Conservation (phyloP, 2,113 vertebrate species). For the Plestiodon gilberti region DNA sequence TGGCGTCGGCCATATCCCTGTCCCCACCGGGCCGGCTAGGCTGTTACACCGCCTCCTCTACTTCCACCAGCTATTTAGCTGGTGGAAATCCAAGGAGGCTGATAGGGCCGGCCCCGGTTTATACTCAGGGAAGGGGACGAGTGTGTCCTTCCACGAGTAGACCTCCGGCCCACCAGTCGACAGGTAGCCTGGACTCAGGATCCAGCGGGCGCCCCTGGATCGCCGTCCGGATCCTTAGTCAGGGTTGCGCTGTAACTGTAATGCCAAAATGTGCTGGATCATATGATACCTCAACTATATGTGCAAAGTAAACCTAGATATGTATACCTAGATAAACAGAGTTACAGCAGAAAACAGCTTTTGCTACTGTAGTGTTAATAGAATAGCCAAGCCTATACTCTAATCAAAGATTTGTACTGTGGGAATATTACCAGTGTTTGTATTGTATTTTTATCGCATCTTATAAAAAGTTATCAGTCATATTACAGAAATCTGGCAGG, state of each 20-base stretch:
- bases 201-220: no score
- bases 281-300: not conserved
- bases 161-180: no score
- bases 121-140: no score
- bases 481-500: constrained; percentile 46
- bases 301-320: constrained; percentile 44
- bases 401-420: constrained; percentile 42
- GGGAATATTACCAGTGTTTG: constrained; percentile 50
- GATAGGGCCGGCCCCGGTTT: no score
- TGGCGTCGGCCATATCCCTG: no score
- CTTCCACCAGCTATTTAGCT: no score
- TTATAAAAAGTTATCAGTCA: constrained; percentile 55
- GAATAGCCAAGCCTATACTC: constrained; percentile 40
- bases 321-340: constrained; percentile 48
- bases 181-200: no score
- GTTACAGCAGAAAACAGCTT: constrained; percentile 36
- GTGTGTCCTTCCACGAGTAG: no score
- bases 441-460: constrained; percentile 53
- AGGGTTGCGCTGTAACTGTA: not conserved
- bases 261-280: constrained; percentile 37
- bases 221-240: no score
- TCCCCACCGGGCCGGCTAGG: no score
- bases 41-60: no score
- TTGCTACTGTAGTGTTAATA: constrained; percentile 42
- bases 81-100: no score